Base-by-base conservation (phyloP, 2,113 vertebrate genomes). In the Okapia johnstoni region DNA sequence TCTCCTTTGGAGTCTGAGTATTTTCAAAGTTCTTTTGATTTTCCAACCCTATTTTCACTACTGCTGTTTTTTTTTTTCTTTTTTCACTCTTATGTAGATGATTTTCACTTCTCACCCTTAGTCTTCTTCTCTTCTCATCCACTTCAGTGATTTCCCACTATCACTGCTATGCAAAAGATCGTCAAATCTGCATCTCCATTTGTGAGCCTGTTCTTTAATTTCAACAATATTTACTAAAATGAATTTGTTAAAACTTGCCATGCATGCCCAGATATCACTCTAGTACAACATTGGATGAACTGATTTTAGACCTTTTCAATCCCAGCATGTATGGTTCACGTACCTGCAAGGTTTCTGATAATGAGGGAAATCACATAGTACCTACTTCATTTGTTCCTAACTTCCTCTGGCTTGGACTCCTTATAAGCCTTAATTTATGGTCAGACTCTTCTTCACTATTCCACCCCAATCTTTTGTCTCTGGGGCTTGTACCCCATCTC, bases 131-230 rank as follows among this genome's bases (percentile, higher is more conserved):
- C 33, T 80, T 79, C 57, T 60, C 7, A 40, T 60, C 30, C 43
- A 30, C 76, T 85, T 79, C 28, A 5, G 23, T 57, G 40, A 88
- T 6, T 85, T 89, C 50, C 50, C 46, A 26, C 16, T 85, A 36
- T 40, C 2, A 10, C 23, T 54, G 21, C 26, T 66, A 40, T 40
- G 26, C 2, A 76, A 90, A 86, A 46, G 17, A 55, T 46, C 19
- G 16, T 89, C 40, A 50, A 40, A 88, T 57, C 10, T 23, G 2
- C 36, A 55, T 58, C 12, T 89, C 33, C 12, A 17, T 76, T 79
- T 73, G 25, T n/a, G 28, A 85, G 6, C 2, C 23, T 80, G 7
- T 84, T 97, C 25, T 88, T 54, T 70, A 90, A 90, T 15, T 90
- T 6, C 28, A 79, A 61, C 66, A 2, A 25, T 48, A 70, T 70